phyloP scores from a whole-genome alignment of 1,140 invertebrate genomes.

The Homalodisca vitripennis region DNA sequence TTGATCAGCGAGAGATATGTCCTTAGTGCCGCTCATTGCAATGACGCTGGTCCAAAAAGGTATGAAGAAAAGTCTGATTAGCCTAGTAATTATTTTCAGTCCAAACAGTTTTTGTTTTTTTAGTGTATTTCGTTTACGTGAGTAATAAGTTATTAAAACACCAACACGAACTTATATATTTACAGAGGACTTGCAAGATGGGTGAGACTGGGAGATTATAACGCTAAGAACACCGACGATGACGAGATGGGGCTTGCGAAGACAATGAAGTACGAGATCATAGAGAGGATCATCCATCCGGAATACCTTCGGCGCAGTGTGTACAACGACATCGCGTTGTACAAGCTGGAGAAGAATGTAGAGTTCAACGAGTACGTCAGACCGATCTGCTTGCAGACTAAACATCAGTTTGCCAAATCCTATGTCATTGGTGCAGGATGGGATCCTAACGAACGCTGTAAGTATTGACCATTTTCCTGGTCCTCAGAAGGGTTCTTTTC shows the following conservation, averaged over 20 bases:
- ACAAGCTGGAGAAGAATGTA: slow-evolving; percentile 50
- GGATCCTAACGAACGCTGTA: no score
- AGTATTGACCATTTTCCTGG: no score
- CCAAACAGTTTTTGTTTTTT: no score
- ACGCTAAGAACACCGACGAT: not conserved
- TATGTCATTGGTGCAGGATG: no score
- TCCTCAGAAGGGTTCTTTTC: no score
- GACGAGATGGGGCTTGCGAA: slow-evolving; percentile 2
- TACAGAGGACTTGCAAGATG: slow-evolving; percentile 26
- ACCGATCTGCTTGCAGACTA: slow-evolving; percentile 51
- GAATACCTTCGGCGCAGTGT: slow-evolving; percentile 49
- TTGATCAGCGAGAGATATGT: slow-evolving; percentile 55
- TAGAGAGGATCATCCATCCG: slow-evolving; percentile 46
- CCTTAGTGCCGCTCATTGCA: slow-evolving; percentile 54
- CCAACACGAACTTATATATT: not conserved
- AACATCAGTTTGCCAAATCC: no score
- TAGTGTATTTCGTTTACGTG: no score
- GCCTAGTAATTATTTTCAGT: no score
- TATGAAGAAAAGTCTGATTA: no score
- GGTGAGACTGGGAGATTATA: slow-evolving; percentile 24
- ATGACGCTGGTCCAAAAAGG: slow-evolving; percentile 29
- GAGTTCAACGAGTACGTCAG: slow-evolving; percentile 45
- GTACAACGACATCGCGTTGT: slow-evolving; percentile 59
- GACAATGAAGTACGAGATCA: slow-evolving; percentile 18
- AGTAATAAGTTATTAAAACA: no score